Base-by-base conservation (phyloP, 2,113 vertebrate species). In the Rhynchopsitta pachyrhyncha region DNA sequence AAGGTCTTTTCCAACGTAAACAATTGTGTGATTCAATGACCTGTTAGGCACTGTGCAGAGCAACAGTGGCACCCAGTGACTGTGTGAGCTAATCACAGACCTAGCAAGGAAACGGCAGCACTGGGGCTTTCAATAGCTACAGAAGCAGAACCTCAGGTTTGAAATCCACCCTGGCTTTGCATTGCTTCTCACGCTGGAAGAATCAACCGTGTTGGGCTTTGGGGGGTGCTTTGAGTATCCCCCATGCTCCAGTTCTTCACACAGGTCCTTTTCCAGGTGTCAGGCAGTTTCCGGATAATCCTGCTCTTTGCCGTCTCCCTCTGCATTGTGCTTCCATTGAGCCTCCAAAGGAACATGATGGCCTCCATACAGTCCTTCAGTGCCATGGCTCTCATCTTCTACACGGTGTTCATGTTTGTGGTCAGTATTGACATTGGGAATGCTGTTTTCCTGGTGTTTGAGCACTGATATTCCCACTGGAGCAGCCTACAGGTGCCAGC, bases 291-390 rank as follows among this genome's bases (percentile, higher is more conserved):
- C 80, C 98, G 99, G 0, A 95, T 99, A 20, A 47, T 99, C 83
- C 98, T 99, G 96, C 98, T 99, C 90, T 97, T 99, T 2, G 93
- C 93, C 0, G 99, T 99, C 76, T 99, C 99, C 6, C 91, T 99
- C 86, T 98, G 99, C 94, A 98, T 99, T 3, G 99, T 99, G 17
- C 98, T 99, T 17, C 99, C 99, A 0, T 96, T 99, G 86, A 99
- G 99, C 97, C 98, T 99, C 81, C 99, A 99, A 98, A 98, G 99
- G 94, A 99, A 99, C 98, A 98, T 99, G 99, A 99, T 99, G 99
- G 98, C 99, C 80, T 99, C 99, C 97, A 98, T 99, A 50, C 99
- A 99, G 98, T 99, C 99, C 29, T 99, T 99, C 98, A 99, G 99
- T 2, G 99, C 99, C 86, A 99, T 99, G 99, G 99, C 99, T 2